Evolutionary conservation across 2,113 vertebrate genomes (phyloP), one percentile per base, ranked within the genome.

Genomic region (Dipodomys stephensi): DNA sequence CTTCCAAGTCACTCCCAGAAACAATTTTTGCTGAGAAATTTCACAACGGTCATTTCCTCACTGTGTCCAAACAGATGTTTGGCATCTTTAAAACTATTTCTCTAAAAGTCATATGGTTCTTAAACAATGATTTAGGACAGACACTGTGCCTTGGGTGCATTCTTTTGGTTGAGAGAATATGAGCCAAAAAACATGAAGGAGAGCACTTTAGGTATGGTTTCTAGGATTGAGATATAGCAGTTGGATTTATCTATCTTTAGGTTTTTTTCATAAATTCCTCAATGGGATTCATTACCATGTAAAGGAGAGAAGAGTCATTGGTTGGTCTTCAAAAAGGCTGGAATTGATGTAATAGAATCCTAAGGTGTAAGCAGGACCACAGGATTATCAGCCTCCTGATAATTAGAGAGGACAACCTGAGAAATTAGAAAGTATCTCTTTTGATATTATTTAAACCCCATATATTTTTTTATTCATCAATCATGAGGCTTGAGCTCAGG

Each of bases 1-100:
- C 23, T 88, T 94, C 74, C 87, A 83, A 94, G 67, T 92, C 81
- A 89, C 82, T 82, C 80, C 80, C 60, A 64, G 39, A 71, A 72
- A 88, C 39, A 76, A 46, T 80, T 77, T 97, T 93, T 67, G 32
- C 71, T 95, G 78, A 95, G 73, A 91, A 85, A 91, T 96, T 96
- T 93, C 88, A 92, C 90, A 97, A 39, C 79, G 44, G 16, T 64
- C 67, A 92, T 64, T 96, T 93, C 82, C 91, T 87, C 15, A 86
- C 85, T 30, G 68, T 87, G 57, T 96, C 32, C 80, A 87, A 94
- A 93, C 81, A 92, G 87, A 88, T 27, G 27, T 32, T 81, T 22
- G 69, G 2, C 73, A n/a, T 88, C 78, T 80, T 93, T 79, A 67
- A 94, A 68, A 81, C 10, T 32, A 35, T 95, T 84, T 82, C 39